phyloP scores from a whole-genome alignment of 2,113 vertebrate species.

The Lepidothrix coronata region DNA sequence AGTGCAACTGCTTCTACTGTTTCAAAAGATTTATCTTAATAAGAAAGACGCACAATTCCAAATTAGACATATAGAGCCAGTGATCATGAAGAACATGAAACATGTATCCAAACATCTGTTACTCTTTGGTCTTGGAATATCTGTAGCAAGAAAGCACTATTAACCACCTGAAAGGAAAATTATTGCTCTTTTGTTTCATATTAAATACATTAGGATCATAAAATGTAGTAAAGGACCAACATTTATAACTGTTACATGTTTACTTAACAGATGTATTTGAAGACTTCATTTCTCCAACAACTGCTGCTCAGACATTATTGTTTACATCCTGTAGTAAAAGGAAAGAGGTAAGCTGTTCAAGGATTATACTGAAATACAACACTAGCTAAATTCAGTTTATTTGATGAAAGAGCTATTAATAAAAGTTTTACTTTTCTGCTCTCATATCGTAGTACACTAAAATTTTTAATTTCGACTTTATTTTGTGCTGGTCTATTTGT shows the following conservation, averaged over 20 bases:
- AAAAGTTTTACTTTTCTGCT: not conserved
- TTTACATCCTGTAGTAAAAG: conserved; percentile 98
- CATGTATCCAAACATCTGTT: not conserved
- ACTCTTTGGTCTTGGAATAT: not conserved
- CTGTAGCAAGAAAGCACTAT: not conserved
- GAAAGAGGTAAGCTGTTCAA: conserved; percentile 86
- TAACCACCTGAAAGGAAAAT: not conserved
- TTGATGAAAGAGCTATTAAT: not conserved
- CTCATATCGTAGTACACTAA: not conserved
- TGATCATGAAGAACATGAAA: not conserved
- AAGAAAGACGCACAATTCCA: not conserved
- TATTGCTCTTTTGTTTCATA: not conserved
- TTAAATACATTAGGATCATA: not conserved
- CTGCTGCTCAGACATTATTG: conserved; percentile 94
- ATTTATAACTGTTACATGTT: not conserved
- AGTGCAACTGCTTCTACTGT: not conserved
- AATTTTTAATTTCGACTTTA: not conserved
- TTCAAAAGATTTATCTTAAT: not conserved
- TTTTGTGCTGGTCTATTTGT: not conserved
- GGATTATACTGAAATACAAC: not conserved
- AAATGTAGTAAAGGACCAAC: not conserved
- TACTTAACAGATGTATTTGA: conserved; percentile 91
- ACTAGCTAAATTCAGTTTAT: not conserved
- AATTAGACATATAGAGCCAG: not conserved
- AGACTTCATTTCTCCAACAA: conserved; percentile 98